Evolutionary conservation across 2,797 vertebrate genomes (phyloP), one percentile per base, ranked within the genome.

Genomic region (Thaleichthys pacificus): DNA sequence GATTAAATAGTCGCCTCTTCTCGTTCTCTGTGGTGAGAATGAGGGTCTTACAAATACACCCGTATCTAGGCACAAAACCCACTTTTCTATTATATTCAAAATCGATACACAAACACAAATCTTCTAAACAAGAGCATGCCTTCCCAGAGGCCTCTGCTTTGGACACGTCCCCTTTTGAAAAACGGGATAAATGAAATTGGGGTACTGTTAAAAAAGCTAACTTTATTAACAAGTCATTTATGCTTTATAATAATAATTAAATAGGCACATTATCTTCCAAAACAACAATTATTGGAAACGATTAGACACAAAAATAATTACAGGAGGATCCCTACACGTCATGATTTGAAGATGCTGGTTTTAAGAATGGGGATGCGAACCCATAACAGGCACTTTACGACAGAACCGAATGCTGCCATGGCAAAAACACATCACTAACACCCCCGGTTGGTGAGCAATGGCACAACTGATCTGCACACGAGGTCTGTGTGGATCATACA

Each of bases 211-310:
- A 72, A 54, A 73, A 67, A 30, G 28, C 74, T 42, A 79, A 80
- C 82, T 85, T 85, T 82, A 88, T 85, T 89, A 80, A 70, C 80
- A 82, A 76, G 82, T 82, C 76, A 81, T 82, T 86, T 83, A 66
- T 85, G 83, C 79, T 81, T 60, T 5, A 79, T 73, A 66, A 72
- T 72, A 80, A 78, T 32, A 81, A 86, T 91, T 89, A 88, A 89
- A 91, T 89, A 88, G 77, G 80, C 74, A 88, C 35, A 70, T 76
- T 11, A 77, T 79, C 56, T 80, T 66, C 51, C 14, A 84, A 79
- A 80, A 86, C 26, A 74, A 78, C 35, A 84, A 66, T 15, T 54
- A 54, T 5, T 17, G 19, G 19, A 54, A 4, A 54, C 51, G 85
- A 15, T 68, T 9, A 19, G 67, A 83, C 54, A 85, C 51, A 82